A percentile compares a stretch with the other conserved stretches of the same genome.
These are phyloP conservation scores for Rhynchotus rufescens DNA, from an alignment of 2,797 vertebrate genomes.

Conservation along the genomic window DNA sequence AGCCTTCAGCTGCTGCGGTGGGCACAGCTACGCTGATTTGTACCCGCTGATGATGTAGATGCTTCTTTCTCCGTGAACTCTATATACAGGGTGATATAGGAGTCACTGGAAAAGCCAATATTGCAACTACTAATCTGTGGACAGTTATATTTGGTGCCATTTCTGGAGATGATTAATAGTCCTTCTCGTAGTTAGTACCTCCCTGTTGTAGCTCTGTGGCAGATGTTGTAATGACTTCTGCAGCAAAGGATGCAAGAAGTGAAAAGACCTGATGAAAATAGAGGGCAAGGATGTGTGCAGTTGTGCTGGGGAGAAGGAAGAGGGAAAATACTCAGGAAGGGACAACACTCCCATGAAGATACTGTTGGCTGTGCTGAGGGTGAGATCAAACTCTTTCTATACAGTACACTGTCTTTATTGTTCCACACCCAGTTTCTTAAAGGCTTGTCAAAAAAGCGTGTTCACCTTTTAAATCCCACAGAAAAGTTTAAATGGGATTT, in stretches of 20 bases:
- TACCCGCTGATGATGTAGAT: not conserved
- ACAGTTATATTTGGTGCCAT: not conserved
- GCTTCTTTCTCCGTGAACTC: not conserved
- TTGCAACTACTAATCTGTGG: not conserved
- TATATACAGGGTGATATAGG: not conserved
- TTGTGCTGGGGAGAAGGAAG: not conserved
- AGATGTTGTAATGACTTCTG: not conserved
- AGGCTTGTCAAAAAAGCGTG: not conserved
- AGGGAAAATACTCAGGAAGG: not conserved
- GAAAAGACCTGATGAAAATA: not conserved
- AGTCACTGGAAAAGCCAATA: not conserved
- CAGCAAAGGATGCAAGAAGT: not conserved
- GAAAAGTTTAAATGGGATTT: not conserved
- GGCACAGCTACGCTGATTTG: not conserved
- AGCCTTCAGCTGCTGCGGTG: not conserved
- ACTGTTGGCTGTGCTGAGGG: not conserved
- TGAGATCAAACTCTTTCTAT: not conserved
- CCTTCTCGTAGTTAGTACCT: not conserved
- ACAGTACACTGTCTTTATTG: not conserved
- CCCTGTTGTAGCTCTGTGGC: not conserved
- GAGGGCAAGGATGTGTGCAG: not conserved
- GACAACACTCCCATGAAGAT: not conserved
- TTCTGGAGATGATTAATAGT: not conserved
- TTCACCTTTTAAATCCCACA: not conserved
- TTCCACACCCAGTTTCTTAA: not conserved